Percentiles rank a stretch among this genome's conserved stretches.
Evolutionary conservation across 2,113 vertebrate species (phyloP).

Genomic region (Cyanoramphus novaezelandiae): DNA sequence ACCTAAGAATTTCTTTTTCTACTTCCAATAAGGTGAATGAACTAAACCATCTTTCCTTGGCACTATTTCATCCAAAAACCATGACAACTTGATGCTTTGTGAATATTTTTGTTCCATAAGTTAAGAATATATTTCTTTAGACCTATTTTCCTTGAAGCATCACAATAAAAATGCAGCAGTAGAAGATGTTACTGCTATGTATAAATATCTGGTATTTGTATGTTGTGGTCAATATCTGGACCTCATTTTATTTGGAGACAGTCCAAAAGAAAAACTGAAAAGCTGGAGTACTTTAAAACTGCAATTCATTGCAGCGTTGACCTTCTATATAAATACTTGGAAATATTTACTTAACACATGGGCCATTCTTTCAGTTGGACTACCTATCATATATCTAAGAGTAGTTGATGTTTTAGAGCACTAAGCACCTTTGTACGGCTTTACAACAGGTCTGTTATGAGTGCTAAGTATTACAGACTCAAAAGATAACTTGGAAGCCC

Average conservation of each 20-base stretch:
- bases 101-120: background rate
- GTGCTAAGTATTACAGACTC: background rate
- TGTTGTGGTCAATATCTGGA: background rate
- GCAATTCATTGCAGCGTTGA: background rate
- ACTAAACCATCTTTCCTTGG: background rate
- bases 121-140: background rate
- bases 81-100: background rate
- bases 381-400: background rate
- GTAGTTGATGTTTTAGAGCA: background rate
- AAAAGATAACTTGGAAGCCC: background rate
- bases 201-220: background rate
- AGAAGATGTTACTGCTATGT: background rate
- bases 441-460: background rate
- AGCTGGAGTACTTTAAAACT: background rate
- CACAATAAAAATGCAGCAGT: background rate
- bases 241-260: background rate
- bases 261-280: background rate
- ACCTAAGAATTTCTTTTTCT: background rate
- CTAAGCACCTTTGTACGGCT: background rate
- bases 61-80: background rate
- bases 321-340: background rate
- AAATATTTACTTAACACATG: background rate
- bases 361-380: background rate
- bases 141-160: background rate
- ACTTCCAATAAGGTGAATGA: background rate